Percentiles rank a stretch among this genome's conserved stretches.
Evolutionary conservation across 2,113 vertebrate genomes (phyloP).

Genomic region (Sapayoa aenigma): DNA sequence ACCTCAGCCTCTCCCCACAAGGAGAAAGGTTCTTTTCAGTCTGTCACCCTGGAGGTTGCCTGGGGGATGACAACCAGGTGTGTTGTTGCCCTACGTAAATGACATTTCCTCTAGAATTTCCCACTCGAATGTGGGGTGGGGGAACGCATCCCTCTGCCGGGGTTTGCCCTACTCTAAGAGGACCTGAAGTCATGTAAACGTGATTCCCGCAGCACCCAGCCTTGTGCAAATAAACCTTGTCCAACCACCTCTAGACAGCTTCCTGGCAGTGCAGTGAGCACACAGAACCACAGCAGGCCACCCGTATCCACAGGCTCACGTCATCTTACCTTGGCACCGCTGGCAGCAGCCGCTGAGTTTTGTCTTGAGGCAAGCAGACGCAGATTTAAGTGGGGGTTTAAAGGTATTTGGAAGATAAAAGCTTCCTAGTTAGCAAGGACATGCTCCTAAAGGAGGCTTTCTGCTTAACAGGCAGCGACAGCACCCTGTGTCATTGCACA

Average conservation of each 20-base stretch:
- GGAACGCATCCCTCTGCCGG: neutral
- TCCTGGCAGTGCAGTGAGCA: neutral
- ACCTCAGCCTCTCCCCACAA: neutral
- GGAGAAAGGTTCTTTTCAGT: neutral
- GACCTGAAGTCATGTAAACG: neutral
- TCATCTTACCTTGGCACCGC: neutral
- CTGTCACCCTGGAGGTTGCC: neutral
- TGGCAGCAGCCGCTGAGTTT: neutral
- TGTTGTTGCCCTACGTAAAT: neutral
- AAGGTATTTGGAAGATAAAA: constrained; percentile 13
- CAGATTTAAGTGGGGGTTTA: neutral
- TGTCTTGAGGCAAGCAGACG: neutral
- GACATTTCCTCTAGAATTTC: neutral
- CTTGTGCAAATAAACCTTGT: neutral
- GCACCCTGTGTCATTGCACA: neutral
- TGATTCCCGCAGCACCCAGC: neutral
- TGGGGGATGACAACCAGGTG: no score
- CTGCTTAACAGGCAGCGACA: neutral
- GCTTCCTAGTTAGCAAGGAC: neutral
- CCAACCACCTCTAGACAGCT: neutral
- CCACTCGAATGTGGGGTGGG: accelerated
- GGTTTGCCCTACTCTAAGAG: neutral
- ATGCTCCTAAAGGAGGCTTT: neutral
- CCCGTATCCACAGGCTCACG: neutral
- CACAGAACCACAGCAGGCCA: neutral